Evolutionary conservation across 1,140 invertebrate species (phyloP).

Genomic region (Daktulosphaira vitifoliae): DNA sequence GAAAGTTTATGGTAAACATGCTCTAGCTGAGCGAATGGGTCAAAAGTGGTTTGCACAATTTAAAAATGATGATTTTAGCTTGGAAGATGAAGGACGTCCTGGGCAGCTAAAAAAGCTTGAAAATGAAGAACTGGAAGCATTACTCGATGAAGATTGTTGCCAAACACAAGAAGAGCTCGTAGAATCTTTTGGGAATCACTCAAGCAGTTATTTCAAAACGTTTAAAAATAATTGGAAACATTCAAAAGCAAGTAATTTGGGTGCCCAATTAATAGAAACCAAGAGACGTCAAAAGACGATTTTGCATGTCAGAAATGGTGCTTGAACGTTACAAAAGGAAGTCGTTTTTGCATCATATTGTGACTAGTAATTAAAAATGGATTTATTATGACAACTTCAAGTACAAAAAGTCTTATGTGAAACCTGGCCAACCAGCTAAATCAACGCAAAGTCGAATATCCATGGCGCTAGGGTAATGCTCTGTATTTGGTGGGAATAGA

Average conservation of each 20-base stretch:
- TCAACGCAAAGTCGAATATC: no score
- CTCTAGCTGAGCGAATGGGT: no score
- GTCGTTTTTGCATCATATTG: constrained; percentile 1
- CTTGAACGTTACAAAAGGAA: not conserved
- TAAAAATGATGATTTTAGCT: not conserved
- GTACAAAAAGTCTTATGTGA: no score
- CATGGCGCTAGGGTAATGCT: no score
- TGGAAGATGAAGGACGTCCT: not conserved
- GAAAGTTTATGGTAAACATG: no score
- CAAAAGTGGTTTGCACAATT: not conserved
- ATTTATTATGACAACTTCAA: no score
- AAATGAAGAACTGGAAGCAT: no score
- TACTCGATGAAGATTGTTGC: no score
- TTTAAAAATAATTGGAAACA: not conserved
- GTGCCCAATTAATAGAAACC: not conserved
- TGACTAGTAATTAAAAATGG: constrained; percentile 34
- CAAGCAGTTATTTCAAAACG: not conserved
- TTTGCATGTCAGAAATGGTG: not conserved
- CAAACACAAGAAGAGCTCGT: no score
- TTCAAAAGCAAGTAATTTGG: not conserved
- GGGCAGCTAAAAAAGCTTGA: not conserved
- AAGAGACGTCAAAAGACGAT: not conserved
- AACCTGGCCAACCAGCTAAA: no score
- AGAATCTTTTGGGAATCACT: no score
- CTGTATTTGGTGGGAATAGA: no score